Evolutionary conservation across 2,888 invertebrate species (phyloP), one percentile per base, ranked within the genome.

Genomic region (Branchellion lobata): DNA sequence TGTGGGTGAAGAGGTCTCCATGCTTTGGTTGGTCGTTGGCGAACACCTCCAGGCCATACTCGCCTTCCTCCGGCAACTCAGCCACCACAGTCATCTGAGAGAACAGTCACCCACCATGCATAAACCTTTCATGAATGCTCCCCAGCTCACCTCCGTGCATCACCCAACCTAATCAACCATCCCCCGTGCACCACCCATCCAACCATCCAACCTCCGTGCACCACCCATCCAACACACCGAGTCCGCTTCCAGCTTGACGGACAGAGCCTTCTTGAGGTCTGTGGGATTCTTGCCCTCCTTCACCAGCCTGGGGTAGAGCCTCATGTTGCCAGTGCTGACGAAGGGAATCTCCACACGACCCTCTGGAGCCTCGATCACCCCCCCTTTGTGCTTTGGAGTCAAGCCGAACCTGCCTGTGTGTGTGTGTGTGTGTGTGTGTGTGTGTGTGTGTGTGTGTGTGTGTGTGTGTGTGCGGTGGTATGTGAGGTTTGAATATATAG

Each of bases 321-420:
- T 85, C 1, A 97, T 93, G 79, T 90, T 90, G 84, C 92, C 91
- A 85, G 94, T 95, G 74, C 91, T 91, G 8, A 5, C 8, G 88
- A 85, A 85, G 65, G 72, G 47, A 1, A 84, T 80, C 74, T 84
- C 83, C 21, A 86, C 85, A 21, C 83, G 82, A 0, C 86, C 86
- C 74, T 86, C 84, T 11, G 83, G 83, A 1, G 84, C 82, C 31
- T 81, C 77, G 21, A 85, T 78, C 78, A 85, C 83, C 69, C 85
- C 86, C 21, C 85, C 85, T 27, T 83, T 84, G 29, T 85, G 84
- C 75, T 82, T 84, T 51, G 87, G 86, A 3, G 84, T 84, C 74
- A 87, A 84, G n/a, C 87, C 87, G 33, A 86, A 84, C 81, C 87
- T 86, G 73, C 84, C 84, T 8, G 87, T 86, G 5, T 86, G n/a